Base-by-base conservation (phyloP, 1,140 invertebrate species). In the Microplitis mediator region DNA sequence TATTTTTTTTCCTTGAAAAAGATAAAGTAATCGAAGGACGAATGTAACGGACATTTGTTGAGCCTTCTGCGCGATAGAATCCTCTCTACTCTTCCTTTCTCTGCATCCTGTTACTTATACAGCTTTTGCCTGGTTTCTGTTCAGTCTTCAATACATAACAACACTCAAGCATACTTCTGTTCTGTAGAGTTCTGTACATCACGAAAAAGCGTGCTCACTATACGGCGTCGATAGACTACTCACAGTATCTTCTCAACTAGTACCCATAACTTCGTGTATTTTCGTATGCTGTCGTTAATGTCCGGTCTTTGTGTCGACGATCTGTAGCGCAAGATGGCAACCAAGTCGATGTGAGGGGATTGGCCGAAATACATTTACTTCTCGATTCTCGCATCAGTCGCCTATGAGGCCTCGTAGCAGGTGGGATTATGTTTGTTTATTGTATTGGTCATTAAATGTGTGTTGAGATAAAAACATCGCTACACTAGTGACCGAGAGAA, bases 361-460 rank as follows among this genome's bases (percentile, higher is more conserved):
- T 65, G 69, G 51, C 69, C 68, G 52, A 67, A 71, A 69, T 50
- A 72, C 65, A 64, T 45, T 45, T 5, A 5, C 39, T 39, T 5
- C 36, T 39, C 36, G 36, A 1, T 39, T 45, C 50, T 62, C 56
- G 65, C 45, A 67, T 64, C 69, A 76, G 75, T 76, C 67, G 71
- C 75, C 72, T 76, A 32, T 68, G 69, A 65, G 75, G 75, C 75
- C 72, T 74, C 70, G 69, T 72, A 76, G 72, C 75, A 72, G 67
- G 75, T 73, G 68, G 50, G 68, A 72, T 35, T 67, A 74, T 61
- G 75, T 69, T 76, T 72, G 72, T 71, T 69, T 63, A 45, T 45
- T 11, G 72, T 74, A 72, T 52, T 52, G 71, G 72, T 31, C 70
- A 8, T 23, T 60, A 71, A 62, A 69, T 36, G 23, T 72, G 71